Evolutionary conservation across 2,888 invertebrate genomes (phyloP).

Genomic region (Balanococcus diminutus): DNA sequence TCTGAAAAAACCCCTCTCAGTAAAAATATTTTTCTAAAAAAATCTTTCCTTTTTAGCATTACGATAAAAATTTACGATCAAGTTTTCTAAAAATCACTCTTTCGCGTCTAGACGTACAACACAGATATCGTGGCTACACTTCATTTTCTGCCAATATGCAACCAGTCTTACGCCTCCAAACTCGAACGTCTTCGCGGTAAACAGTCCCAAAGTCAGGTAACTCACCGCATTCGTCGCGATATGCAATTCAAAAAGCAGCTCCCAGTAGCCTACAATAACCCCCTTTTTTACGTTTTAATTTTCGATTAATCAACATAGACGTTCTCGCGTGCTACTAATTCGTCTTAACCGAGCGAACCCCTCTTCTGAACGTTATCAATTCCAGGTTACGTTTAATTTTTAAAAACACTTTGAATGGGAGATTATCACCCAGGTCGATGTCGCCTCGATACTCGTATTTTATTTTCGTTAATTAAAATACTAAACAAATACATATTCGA

Average conservation of each 20-base stretch:
- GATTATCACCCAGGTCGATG: neutral
- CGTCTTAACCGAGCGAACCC: neutral
- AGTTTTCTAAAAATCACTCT: no score
- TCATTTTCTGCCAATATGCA: neutral
- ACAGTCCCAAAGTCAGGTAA: neutral
- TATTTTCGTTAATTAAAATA: neutral
- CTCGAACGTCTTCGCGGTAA: neutral
- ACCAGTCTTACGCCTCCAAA: neutral
- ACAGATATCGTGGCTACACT: no score
- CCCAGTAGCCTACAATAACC: neutral
- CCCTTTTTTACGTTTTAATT: neutral
- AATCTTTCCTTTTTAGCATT: no score
- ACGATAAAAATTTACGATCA: no score
- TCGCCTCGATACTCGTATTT: neutral
- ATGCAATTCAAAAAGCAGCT: neutral
- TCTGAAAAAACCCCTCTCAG: no score
- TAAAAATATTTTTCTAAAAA: no score
- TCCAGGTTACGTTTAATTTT: neutral
- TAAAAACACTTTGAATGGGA: neutral
- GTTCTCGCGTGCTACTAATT: neutral
- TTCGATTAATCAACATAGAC: neutral
- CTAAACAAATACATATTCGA: conserved; percentile 14
- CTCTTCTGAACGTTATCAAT: neutral
- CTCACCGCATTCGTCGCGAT: neutral
- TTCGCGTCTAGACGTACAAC: no score